Evolutionary conservation across 2,888 invertebrate genomes (phyloP).

Genomic region (Malthinus seriepunctatus): DNA sequence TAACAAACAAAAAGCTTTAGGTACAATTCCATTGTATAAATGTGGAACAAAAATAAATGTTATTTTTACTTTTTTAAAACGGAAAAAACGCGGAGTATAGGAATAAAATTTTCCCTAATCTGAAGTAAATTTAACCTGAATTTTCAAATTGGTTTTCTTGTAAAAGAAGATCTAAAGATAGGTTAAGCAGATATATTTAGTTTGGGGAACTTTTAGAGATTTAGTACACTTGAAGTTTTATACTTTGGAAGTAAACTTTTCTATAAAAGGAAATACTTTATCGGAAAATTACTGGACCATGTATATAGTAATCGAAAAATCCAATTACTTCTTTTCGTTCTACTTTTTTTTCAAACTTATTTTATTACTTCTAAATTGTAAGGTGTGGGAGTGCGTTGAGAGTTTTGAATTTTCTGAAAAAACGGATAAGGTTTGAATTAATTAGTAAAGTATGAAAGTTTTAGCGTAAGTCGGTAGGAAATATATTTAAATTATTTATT

Average conservation of each 20-base stretch:
- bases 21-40: too few relatives aligned
- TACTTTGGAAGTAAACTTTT: slow-evolving; percentile 22
- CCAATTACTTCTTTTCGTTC: slow-evolving; percentile 17
- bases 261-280: slow-evolving; percentile 27
- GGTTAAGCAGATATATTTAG: slow-evolving; percentile 21
- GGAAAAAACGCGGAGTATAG: too few relatives aligned
- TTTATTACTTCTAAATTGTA: not conserved
- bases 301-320: slow-evolving; percentile 22
- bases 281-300: slow-evolving; percentile 28
- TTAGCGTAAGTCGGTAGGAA: not conserved
- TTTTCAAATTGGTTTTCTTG: slow-evolving; percentile 17
- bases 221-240: slow-evolving; percentile 24
- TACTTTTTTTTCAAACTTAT: not conserved
- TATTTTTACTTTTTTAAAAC: too few relatives aligned
- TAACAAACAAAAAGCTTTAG: not conserved
- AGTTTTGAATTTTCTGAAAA: not conserved
- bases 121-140: not conserved
- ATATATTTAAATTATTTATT: not conserved
- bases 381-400: too few relatives aligned
- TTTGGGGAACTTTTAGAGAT: slow-evolving; percentile 19
- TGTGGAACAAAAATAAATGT: too few relatives aligned
- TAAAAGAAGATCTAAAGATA: slow-evolving; percentile 11
- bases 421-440: not conserved
- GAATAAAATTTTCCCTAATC: too few relatives aligned
- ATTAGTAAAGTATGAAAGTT: slow-evolving; percentile 1